A percentile compares a stretch with the other conserved stretches of the same genome.
These are phyloP conservation scores for Catostylus mosaicus DNA, from an alignment of 30 jellyfish, hydroid and myxozoan species.

Conservation along the genomic window DNA sequence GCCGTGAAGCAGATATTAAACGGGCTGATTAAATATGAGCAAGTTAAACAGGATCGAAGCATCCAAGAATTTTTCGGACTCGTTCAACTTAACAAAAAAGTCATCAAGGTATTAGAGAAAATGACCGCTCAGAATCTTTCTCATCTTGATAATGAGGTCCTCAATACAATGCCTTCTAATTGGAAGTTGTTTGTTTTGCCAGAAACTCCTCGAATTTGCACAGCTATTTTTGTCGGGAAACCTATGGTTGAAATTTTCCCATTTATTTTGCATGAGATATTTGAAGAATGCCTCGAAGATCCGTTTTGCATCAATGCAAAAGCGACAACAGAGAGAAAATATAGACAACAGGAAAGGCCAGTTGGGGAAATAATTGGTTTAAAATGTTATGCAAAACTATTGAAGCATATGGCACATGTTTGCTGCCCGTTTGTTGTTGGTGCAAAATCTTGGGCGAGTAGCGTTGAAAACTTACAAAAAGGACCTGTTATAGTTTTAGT, in stretches of 20 bases:
- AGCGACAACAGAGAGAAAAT: conserved; percentile 28
- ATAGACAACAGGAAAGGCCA: conserved; percentile 50
- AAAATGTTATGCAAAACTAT: conserved; percentile 12
- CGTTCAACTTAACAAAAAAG: conserved; percentile 26
- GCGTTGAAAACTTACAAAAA: conserved; percentile 8
- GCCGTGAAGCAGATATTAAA: conserved; percentile 23
- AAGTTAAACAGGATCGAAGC: conserved; percentile 26
- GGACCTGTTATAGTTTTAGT: conserved; percentile 69
- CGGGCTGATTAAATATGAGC: conserved; percentile 38
- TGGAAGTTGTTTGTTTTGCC: conserved; percentile 11
- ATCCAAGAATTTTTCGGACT: conserved; percentile 57
- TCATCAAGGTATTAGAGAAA: conserved; percentile 33
- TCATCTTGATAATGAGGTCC: conserved; percentile 49
- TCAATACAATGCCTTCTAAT: conserved; percentile 36
- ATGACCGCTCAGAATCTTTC: conserved; percentile 60
- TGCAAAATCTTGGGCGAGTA: conserved; percentile 22
- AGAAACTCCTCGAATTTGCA: conserved; percentile 36
- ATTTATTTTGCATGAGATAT: conserved; percentile 10
- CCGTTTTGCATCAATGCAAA: conserved; percentile 29
- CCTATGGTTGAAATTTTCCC: conserved; percentile 60
- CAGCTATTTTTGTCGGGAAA: conserved; percentile 41
- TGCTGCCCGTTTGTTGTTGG: conserved; percentile 51
- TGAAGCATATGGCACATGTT: conserved; percentile 49
- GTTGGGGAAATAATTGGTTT: conserved; percentile 56
- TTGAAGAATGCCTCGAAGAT: conserved; percentile 52